phyloP scores from a whole-genome alignment of 2,113 vertebrate genomes.

The Lasiurus cinereus region DNA sequence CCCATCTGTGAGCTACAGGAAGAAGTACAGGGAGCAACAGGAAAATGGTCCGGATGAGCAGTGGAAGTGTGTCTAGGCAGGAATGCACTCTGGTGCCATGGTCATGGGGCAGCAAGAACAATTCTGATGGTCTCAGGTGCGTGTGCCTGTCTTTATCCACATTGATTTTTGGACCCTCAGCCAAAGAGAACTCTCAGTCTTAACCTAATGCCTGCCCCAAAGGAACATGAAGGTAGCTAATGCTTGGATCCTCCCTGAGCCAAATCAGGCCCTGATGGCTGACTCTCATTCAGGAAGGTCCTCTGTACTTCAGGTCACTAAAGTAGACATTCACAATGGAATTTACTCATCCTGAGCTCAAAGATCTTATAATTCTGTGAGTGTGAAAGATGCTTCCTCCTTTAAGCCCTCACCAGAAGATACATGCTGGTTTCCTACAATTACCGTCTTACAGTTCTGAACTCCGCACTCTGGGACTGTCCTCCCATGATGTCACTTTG shows the following conservation, averaged over 20 bases:
- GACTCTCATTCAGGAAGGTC: background rate
- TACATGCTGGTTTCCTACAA: background rate
- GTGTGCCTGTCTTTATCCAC: background rate
- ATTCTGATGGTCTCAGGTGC: background rate
- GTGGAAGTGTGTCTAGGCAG: background rate
- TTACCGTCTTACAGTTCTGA: background rate
- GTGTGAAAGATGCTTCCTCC: background rate
- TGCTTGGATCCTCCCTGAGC: background rate
- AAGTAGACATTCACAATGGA: background rate
- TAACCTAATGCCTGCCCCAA: background rate
- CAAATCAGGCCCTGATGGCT: background rate
- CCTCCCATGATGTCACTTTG: background rate
- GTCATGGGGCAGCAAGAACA: background rate
- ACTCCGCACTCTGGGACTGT: background rate
- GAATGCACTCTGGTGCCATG: background rate
- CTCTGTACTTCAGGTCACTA: background rate
- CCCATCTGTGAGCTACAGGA: background rate
- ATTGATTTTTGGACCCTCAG: background rate
- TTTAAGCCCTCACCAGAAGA: background rate
- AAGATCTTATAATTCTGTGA: background rate
- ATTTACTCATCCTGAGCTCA: background rate
- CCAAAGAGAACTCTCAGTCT: background rate
- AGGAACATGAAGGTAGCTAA: background rate
- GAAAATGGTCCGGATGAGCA: background rate
- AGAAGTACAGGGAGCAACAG: background rate